A percentile compares a stretch with the other conserved stretches of the same genome.
These are phyloP conservation scores for Eristalis arbustorum DNA, from an alignment of 2,888 invertebrate species.

Conservation along the genomic window DNA sequence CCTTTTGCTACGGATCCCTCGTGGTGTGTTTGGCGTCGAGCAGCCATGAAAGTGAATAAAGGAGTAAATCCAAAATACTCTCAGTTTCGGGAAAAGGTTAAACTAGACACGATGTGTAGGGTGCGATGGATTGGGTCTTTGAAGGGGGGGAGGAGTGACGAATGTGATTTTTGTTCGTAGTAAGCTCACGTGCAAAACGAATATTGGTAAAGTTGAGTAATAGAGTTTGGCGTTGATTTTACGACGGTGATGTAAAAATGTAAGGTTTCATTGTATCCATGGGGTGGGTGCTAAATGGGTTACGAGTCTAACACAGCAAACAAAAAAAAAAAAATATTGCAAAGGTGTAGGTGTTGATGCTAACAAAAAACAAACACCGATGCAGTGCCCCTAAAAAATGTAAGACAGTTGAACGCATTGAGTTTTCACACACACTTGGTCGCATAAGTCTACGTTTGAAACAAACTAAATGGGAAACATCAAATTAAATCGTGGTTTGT, in stretches of 20 bases:
- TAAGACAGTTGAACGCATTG: no score
- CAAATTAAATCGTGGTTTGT: no score
- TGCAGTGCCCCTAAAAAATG: no score
- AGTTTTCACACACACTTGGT: no score
- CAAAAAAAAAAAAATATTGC: no score
- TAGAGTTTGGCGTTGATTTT: neutral
- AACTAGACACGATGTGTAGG: neutral
- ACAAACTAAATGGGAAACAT: no score
- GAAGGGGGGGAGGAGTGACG: neutral
- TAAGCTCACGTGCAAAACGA: conserved; percentile 16
- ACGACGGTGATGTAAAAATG: neutral
- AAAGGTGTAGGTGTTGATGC: no score
- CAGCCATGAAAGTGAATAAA: conserved; percentile 41
- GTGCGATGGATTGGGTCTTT: neutral
- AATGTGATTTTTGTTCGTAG: neutral
- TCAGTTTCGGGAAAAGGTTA: conserved; percentile 22
- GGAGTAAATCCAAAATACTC: conserved; percentile 37
- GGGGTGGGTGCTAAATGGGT: neutral
- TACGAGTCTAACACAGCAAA: neutral
- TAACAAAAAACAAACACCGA: no score
- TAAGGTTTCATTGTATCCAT: neutral
- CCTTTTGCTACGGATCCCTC: conserved; percentile 1
- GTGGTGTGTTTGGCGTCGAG: conserved; percentile 18
- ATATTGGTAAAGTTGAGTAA: conserved; percentile 27
- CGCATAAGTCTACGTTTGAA: no score